Percentiles rank a stretch among this genome's conserved stretches.
phyloP scores from a whole-genome alignment of 2,888 invertebrate genomes.

The Automeris io region DNA sequence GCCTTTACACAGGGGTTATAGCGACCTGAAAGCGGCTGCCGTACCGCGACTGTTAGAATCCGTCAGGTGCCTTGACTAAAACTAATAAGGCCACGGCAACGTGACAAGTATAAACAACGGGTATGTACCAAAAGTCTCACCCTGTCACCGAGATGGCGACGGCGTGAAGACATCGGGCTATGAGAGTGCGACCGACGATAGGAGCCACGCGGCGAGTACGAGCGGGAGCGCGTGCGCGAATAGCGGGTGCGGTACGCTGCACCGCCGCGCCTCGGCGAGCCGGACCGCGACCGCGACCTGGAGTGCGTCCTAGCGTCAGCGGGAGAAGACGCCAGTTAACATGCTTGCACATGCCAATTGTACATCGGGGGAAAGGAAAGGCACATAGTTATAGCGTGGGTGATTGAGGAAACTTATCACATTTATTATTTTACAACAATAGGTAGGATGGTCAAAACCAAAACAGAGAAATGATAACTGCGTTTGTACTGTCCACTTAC shows the following conservation, averaged over 20 bases:
- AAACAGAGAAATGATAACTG: no score
- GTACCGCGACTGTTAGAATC: neutral
- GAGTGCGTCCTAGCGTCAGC: conserved; percentile 25
- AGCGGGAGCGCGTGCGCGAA: conserved; percentile 80
- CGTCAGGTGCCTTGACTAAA: neutral
- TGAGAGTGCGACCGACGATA: conserved; percentile 82
- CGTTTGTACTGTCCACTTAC: no score
- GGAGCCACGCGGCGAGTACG: conserved; percentile 78
- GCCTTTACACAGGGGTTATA: no score
- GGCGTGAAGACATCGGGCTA: conserved; percentile 89
- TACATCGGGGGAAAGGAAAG: no score
- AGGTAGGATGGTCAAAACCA: no score
- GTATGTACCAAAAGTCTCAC: conserved; percentile 47
- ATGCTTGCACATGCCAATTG: conserved; percentile 12
- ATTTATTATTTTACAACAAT: no score
- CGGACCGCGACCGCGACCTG: conserved; percentile 78
- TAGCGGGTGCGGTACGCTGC: conserved; percentile 77
- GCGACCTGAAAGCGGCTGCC: no score
- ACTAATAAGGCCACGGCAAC: conserved; percentile 4
- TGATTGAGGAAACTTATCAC: no score
- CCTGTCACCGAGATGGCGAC: conserved; percentile 86
- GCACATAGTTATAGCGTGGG: no score
- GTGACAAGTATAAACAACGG: conserved; percentile 7
- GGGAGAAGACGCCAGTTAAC: conserved; percentile 14
- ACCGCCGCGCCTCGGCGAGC: conserved; percentile 68